Evolutionary conservation across 1,140 invertebrate genomes (phyloP), one percentile per base, ranked within the genome.

Genomic region (Brachionus asplanchnoidis): DNA sequence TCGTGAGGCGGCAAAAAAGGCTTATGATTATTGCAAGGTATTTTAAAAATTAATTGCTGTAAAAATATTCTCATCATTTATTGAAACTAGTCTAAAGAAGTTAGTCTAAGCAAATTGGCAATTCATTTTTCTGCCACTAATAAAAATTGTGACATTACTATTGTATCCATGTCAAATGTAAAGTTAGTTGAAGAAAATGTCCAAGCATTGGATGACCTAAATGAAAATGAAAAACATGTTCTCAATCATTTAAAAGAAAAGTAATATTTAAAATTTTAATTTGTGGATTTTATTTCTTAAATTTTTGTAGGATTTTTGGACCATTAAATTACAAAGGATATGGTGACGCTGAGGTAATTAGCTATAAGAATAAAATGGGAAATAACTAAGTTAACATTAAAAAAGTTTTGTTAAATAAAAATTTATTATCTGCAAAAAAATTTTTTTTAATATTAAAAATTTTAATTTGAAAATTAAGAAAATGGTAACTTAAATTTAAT

Each of bases 1-100:
- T 0, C 95, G 94, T 89, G 88, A 92, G 20, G 87, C 87, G 0
- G 91, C 90, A 85, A 84, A 85, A 84, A 84, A 88, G 66, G 90
- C 91, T 26, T 87, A 87, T 14, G 32, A 85, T 28, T 91, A 88
- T 86, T 82, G 86, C 53, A 88, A 88, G 32, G 88, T 89, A 70
- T 85, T 90, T 6, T 86, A 89, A 73, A 88, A 88, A 84, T 88
- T 88, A 68, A 87, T 87, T 56, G 88, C 86, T 88, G 89, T 85
- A 80, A 42, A 73, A 20, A 73, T 7, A 8, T 0, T 46, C 11
- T 60, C 5, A 60, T 20, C 12, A 36, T 23, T 56, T 40, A 11
- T n/a, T 23, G 68, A 9, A 42, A 40, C 3, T 65, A 70, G 46
- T 46, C 65, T 73, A 17, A 60, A 80, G 46, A 36, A 50, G 46